phyloP scores from a whole-genome alignment of 2,113 vertebrate species.

The Silurus meridionalis region DNA sequence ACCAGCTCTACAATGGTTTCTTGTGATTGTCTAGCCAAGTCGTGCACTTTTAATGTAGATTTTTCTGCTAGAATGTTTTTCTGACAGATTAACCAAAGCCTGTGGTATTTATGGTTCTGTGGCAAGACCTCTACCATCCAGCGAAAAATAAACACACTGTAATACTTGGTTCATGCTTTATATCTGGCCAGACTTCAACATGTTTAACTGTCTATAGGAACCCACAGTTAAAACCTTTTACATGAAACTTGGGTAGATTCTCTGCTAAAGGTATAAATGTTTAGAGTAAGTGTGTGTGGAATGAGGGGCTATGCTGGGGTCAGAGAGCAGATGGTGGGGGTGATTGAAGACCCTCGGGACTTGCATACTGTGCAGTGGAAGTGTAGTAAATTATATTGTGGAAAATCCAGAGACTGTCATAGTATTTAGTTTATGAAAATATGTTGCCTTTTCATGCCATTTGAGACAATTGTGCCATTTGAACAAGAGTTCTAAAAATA shows the following conservation, averaged over 20 bases:
- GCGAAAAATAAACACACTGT: conserved; percentile 5
- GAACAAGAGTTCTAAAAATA: conserved; percentile 10
- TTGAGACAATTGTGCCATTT: conserved; percentile 19
- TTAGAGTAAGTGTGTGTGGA: background rate
- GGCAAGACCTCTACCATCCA: background rate
- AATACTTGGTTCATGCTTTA: conserved; percentile 13
- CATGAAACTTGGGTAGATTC: background rate
- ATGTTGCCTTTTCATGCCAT: background rate
- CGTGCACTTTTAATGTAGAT: background rate
- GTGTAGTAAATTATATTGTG: conserved; percentile 15
- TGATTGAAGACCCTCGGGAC: background rate
- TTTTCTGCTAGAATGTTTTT: background rate
- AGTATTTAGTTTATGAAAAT: background rate
- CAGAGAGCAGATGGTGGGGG: conserved; percentile 15
- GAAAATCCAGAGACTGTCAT: background rate
- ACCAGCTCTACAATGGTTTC: background rate
- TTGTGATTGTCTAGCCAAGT: background rate
- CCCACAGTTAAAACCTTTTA: background rate
- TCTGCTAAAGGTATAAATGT: conserved; percentile 14
- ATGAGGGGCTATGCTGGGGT: conserved; percentile 6
- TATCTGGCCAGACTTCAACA: background rate
- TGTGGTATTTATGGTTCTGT: background rate
- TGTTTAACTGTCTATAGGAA: conserved; percentile 10
- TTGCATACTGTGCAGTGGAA: background rate
- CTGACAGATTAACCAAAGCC: background rate